Evolutionary conservation across 2,797 vertebrate species (phyloP).

Genomic region (Cetoscarus ocellatus): DNA sequence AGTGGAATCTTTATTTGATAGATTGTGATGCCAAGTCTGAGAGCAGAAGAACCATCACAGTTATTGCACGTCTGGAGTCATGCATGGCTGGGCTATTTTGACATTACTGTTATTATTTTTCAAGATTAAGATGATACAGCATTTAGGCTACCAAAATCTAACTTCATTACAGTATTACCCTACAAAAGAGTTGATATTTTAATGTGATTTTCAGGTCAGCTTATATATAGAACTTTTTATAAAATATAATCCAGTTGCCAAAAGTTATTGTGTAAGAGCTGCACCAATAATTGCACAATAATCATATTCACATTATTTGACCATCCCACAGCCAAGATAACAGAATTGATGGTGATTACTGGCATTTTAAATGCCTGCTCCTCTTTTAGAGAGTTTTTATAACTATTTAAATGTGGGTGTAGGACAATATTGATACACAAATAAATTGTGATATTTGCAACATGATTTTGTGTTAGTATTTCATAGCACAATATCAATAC

Average conservation of each 20-base stretch:
- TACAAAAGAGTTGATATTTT: conserved; percentile 13
- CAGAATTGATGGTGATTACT: too few relatives aligned
- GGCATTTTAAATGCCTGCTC: too few relatives aligned
- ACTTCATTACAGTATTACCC: neutral
- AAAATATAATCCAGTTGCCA: conserved; percentile 2
- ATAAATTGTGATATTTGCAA: too few relatives aligned
- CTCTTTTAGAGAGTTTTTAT: too few relatives aligned
- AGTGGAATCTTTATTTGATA: conserved; percentile 68
- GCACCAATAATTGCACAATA: too few relatives aligned
- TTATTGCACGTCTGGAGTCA: conserved; percentile 57
- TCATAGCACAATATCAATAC: too few relatives aligned
- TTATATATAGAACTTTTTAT: conserved; percentile 5
- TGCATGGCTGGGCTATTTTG: conserved; percentile 31
- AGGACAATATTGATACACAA: too few relatives aligned
- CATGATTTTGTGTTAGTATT: too few relatives aligned
- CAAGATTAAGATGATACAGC: conserved; percentile 1
- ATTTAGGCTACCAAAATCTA: conserved; percentile 2
- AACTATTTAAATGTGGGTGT: too few relatives aligned
- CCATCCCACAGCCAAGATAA: too few relatives aligned
- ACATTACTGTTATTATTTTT: conserved; percentile 27
- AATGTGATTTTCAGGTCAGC: neutral
- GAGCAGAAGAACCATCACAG: conserved; percentile 50
- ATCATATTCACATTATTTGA: too few relatives aligned
- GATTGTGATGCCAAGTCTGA: conserved; percentile 66
- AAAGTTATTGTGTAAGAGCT: neutral